Base-by-base conservation (phyloP, 2,888 invertebrate genomes). In the Agrochola litura region DNA sequence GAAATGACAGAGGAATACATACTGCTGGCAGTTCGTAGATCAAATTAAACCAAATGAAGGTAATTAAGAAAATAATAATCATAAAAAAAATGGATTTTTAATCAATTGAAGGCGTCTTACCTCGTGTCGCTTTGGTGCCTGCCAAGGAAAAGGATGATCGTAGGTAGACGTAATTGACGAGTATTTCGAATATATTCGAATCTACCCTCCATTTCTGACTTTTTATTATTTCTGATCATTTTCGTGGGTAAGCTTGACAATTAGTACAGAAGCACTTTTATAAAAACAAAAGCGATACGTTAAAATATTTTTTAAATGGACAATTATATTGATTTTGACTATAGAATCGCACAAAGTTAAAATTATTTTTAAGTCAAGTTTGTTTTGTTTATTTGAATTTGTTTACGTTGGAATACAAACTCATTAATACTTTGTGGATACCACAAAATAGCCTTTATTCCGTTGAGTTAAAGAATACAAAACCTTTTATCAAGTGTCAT, bases 51-150 rank as follows among this genome's bases (percentile, higher is more conserved):
- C 71, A 91, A 91, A 89, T 92, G 90, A 88, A 91, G 91, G 91
- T 92, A 93, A 90, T 89, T 89, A 78, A 91, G 88, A 91, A 92
- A 90, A 90, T 86, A 83, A 83, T 76, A 86, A 83, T 76, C 78
- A 6, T 2, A 86, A 76, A 86, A 86, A 85, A 84, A 88, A 88
- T 76, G 64, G 49, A 66, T 85, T 85, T 85, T 88, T 86, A 84
- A 67, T 65, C 83, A 78, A 83, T 88, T 88, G 89, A 89, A 91
- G 89, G 86, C 84, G 83, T 93, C 95, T 95, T 92, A 95, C 95
- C 95, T 91, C 92, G 92, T 93, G 94, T 85, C 79, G 87, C 86
- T 90, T 79, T 87, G 91, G 88, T 90, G 92, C 89, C 89, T 79
- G 79, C 72, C 72, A 81, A 75, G 83, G 89, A 89, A 90, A 90